Evolutionary conservation across 2,113 vertebrate genomes (phyloP).

Genomic region (Callorhinus ursinus): DNA sequence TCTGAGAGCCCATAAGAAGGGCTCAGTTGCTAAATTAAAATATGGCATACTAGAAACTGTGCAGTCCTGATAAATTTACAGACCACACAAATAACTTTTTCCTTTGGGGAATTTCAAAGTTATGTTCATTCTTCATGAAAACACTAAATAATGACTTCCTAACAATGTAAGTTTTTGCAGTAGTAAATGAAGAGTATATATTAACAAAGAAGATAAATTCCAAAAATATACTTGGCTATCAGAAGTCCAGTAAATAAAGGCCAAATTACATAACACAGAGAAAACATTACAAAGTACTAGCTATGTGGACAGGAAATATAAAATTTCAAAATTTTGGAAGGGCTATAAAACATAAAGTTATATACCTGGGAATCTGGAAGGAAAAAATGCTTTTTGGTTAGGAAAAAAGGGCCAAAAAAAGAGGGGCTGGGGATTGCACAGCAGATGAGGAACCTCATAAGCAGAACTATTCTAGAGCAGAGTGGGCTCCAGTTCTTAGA

Average conservation of each 20-base stretch:
- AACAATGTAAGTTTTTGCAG: background rate
- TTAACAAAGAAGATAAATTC: background rate
- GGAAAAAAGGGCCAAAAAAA: background rate
- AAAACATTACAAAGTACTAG: background rate
- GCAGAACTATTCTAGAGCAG: background rate
- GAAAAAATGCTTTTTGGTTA: background rate
- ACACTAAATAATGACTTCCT: conserved; percentile 3
- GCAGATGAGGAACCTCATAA: background rate
- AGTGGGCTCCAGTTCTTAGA: background rate
- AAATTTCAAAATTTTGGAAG: background rate
- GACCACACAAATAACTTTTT: background rate
- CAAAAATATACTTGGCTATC: background rate
- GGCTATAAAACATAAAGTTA: background rate
- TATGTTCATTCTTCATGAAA: conserved; percentile 17
- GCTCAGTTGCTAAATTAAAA: conserved; percentile 26
- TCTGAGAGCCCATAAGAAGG: background rate
- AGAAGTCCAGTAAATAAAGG: conserved; percentile 38
- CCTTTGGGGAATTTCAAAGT: conserved; percentile 18
- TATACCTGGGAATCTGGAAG: background rate
- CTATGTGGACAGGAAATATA: background rate
- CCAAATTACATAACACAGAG: background rate
- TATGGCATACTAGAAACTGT: background rate
- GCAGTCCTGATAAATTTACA: background rate
- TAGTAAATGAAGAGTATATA: background rate
- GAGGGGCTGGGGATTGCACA: fast-evolving